phyloP scores from a whole-genome alignment of 2,113 vertebrate genomes.

The Himantopus leucocephalus region DNA sequence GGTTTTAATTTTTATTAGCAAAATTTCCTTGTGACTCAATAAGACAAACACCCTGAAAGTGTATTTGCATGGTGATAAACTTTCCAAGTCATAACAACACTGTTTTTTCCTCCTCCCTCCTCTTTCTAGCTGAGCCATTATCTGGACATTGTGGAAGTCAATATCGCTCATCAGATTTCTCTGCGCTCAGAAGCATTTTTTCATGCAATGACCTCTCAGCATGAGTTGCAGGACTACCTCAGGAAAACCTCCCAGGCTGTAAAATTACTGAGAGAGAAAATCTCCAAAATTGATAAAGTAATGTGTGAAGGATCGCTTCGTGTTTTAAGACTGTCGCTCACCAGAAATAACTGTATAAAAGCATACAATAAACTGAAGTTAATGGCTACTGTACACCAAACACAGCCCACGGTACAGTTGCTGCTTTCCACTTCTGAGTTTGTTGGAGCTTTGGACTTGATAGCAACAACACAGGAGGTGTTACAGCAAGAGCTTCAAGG shows the following conservation, averaged over 20 bases:
- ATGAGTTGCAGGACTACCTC: constrained; percentile 96
- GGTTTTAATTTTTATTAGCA: neutral
- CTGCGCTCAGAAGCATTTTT: constrained; percentile 98
- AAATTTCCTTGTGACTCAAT: fast-evolving
- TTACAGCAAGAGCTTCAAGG: constrained; percentile 98
- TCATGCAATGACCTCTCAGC: constrained; percentile 98
- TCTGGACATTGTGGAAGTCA: constrained; percentile 98
- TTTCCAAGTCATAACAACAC: neutral
- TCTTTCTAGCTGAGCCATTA: constrained; percentile 92
- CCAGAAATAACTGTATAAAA: constrained; percentile 90
- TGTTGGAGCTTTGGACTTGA: constrained; percentile 95
- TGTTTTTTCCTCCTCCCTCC: neutral
- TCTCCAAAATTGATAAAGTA: constrained; percentile 87
- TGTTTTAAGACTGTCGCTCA: constrained; percentile 85
- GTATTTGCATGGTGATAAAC: neutral
- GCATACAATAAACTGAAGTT: constrained; percentile 93
- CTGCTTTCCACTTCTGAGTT: constrained; percentile 95
- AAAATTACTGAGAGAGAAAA: constrained; percentile 88
- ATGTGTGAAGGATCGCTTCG: constrained; percentile 91
- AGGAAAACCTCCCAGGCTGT: constrained; percentile 91
- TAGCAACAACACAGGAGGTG: constrained; percentile 96
- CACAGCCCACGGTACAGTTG: constrained; percentile 98
- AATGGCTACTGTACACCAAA: constrained; percentile 98
- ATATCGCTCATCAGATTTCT: constrained; percentile 98
- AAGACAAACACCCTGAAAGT: neutral